phyloP scores from a whole-genome alignment of 2,888 invertebrate genomes.

The Linnaemya tessellans region DNA sequence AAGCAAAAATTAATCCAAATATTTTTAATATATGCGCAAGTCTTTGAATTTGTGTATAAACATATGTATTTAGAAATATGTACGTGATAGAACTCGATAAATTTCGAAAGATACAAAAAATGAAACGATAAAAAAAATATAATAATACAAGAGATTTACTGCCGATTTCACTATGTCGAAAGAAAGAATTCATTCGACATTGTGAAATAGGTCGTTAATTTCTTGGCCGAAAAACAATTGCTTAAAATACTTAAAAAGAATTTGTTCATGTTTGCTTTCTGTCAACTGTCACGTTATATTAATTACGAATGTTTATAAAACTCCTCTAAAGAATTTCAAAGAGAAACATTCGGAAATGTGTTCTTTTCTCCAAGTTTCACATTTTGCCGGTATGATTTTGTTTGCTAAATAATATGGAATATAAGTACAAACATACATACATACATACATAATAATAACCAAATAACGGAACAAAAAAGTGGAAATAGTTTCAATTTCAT shows the following conservation, averaged over 20 bases:
- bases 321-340: background rate
- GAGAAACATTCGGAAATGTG: background rate
- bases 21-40: no score
- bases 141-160: no score
- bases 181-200: no score
- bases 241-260: background rate
- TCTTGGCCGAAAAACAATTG: background rate
- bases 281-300: background rate
- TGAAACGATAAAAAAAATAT: no score
- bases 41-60: no score
- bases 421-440: no score
- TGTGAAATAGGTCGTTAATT: background rate
- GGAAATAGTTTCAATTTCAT: background rate
- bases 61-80: no score
- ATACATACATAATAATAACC: background rate
- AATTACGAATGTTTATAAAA: background rate
- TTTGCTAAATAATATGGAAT: slow-evolving; percentile 30
- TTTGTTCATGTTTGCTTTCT: background rate
- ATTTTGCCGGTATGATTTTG: slow-evolving; percentile 61
- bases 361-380: background rate
- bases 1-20: no score
- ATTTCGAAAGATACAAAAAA: no score
- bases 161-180: no score
- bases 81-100: no score
- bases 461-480: background rate